phyloP scores from a whole-genome alignment of 2,797 vertebrate genomes.

The Lates japonicus region DNA sequence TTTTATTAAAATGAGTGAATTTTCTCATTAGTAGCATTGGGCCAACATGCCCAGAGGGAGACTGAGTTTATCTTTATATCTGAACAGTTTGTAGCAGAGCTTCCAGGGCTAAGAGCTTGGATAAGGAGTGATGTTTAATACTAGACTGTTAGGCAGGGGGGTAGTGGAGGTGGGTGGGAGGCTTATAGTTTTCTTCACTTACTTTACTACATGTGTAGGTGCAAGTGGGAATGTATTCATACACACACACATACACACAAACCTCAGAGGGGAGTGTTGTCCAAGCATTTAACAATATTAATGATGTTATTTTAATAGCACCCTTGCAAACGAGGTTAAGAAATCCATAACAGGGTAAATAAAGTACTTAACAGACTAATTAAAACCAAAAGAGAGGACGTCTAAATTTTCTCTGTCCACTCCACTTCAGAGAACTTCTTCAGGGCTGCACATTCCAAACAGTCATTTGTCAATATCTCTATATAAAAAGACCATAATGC shows the following conservation, averaged over 20 bases:
- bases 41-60: conserved; percentile 65
- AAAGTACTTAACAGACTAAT: conserved; percentile 35
- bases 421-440: conserved; percentile 18
- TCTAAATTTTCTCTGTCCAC: conserved; percentile 7
- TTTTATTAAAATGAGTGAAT: conserved; percentile 77
- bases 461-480: conserved; percentile 19
- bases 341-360: conserved; percentile 29
- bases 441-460: conserved; percentile 2
- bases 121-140: conserved; percentile 80
- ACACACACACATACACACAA: conserved; percentile 4
- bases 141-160: conserved; percentile 47
- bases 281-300: conserved; percentile 21
- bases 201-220: conserved; percentile 25
- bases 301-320: conserved; percentile 20
- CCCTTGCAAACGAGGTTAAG: conserved; percentile 38
- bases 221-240: conserved; percentile 10
- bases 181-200: conserved; percentile 27
- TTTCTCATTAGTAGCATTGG: conserved; percentile 77
- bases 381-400: conserved; percentile 27
- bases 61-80: conserved; percentile 53
- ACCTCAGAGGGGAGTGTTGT: neutral
- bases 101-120: conserved; percentile 80
- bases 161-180: neutral
- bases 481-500: conserved; percentile 6
- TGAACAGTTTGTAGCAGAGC: conserved; percentile 74